These are phyloP conservation scores for Archocentrus centrarchus DNA, from an alignment of 2,113 vertebrate genomes.

Conservation along the genomic window DNA sequence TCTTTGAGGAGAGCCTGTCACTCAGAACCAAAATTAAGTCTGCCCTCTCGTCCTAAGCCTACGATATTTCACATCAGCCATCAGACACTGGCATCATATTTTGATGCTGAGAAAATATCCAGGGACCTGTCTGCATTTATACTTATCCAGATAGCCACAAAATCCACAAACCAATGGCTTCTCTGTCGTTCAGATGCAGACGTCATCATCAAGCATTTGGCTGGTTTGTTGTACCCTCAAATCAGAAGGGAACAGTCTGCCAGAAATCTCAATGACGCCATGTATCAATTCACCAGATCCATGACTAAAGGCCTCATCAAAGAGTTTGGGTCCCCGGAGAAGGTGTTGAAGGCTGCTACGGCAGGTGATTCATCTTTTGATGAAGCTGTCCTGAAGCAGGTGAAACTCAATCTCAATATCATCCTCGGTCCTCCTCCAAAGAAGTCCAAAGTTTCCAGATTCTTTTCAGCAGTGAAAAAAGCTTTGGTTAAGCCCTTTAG, in stretches of 20 bases:
- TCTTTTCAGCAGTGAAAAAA: no score
- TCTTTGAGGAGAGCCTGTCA: no score
- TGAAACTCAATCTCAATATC: neutral
- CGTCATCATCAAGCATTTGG: neutral
- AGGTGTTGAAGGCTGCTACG: neutral
- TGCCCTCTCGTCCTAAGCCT: no score
- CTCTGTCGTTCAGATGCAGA: accelerated
- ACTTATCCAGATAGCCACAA: neutral
- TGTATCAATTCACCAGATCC: neutral
- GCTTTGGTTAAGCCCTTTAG: no score
- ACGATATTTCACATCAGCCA: no score
- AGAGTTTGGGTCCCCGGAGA: neutral
- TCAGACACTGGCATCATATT: no score
- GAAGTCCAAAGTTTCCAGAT: neutral
- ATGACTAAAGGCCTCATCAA: neutral
- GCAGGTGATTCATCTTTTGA: neutral
- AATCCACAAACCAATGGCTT: neutral
- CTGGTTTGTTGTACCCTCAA: neutral
- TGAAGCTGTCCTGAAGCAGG: neutral
- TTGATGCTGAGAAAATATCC: neutral
- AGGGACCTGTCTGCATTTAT: neutral
- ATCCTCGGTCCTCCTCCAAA: neutral
- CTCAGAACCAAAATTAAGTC: no score
- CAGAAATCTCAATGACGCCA: no score
- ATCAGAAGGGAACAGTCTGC: no score